These are phyloP conservation scores for Allobates femoralis DNA, from an alignment of 2,797 vertebrate species.

Conservation along the genomic window DNA sequence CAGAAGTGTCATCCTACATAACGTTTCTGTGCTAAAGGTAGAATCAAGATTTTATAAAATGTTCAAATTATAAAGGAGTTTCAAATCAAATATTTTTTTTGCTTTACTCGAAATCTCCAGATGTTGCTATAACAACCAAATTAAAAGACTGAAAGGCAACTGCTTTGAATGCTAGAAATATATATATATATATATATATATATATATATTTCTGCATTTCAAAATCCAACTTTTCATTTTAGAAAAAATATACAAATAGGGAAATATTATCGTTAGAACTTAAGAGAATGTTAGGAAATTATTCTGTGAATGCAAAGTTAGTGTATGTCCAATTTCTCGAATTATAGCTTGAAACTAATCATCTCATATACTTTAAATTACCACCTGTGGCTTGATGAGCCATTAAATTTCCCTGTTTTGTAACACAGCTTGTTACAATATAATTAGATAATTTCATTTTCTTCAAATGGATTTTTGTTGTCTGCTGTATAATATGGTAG, in stretches of 20 bases:
- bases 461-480: neutral
- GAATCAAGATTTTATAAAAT: constrained; percentile 18
- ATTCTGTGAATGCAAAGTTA: neutral
- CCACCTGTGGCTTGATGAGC: neutral
- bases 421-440: neutral
- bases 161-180: neutral
- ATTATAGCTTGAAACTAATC: neutral
- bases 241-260: constrained; percentile 12
- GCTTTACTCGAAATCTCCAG: neutral
- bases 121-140: constrained; percentile 50
- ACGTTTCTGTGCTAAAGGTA: neutral
- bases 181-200: constrained; percentile 13
- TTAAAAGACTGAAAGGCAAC: constrained; percentile 32
- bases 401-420: neutral
- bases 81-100: constrained; percentile 13
- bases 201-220: constrained; percentile 5
- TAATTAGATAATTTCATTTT: neutral
- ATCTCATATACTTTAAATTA: constrained; percentile 3
- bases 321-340: neutral
- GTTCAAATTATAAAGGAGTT: constrained; percentile 12
- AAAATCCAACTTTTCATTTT: neutral
- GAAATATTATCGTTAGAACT: neutral
- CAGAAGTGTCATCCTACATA: constrained; percentile 21
- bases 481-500: neutral
- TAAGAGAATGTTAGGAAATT: neutral